Evolutionary conservation across 2,888 invertebrate species (phyloP).

Genomic region (Euplagia quadripunctaria): DNA sequence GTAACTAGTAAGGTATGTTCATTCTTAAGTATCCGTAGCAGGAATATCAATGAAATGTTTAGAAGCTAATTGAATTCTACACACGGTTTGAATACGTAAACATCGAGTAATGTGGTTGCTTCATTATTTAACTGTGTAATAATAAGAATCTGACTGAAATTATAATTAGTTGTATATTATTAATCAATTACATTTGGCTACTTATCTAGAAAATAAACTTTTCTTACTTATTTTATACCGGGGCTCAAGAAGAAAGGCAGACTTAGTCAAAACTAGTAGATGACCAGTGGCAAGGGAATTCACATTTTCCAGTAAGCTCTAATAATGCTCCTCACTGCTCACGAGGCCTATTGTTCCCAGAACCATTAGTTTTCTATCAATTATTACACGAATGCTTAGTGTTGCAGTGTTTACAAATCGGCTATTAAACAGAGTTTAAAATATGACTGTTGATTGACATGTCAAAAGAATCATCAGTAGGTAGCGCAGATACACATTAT

Average conservation of each 20-base stretch:
- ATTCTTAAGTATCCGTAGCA: conserved; percentile 55
- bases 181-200: conserved; percentile 12
- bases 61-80: conserved; percentile 65
- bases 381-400: neutral
- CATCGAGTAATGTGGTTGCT: conserved; percentile 43
- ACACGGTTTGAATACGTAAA: conserved; percentile 64
- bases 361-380: neutral
- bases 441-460: too few species aligned
- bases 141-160: conserved; percentile 56
- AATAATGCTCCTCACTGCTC: neutral
- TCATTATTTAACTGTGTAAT: conserved; percentile 55
- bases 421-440: too few species aligned
- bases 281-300: neutral
- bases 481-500: too few species aligned
- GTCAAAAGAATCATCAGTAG: too few species aligned
- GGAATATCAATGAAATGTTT: conserved; percentile 67
- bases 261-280: neutral
- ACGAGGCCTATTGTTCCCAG: neutral
- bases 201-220: too few species aligned
- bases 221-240: too few species aligned
- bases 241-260: neutral
- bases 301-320: too few species aligned
- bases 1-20: conserved; percentile 35
- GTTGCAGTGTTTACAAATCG: too few species aligned
- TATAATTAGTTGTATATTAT: conserved; percentile 50